phyloP scores from a whole-genome alignment of 2,888 invertebrate species.

The Deladenus siricidicola region DNA sequence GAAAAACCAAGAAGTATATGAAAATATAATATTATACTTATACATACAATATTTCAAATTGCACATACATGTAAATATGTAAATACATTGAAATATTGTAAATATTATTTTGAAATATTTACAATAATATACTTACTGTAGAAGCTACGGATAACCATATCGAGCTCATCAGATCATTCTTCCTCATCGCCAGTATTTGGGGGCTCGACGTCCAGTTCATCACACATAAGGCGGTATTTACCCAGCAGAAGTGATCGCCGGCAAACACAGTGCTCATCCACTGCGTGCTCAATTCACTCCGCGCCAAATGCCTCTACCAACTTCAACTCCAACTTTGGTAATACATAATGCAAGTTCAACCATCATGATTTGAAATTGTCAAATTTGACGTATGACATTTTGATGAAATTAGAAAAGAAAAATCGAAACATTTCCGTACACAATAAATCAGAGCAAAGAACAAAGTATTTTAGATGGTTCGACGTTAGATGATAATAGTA shows the following conservation, averaged over 20 bases:
- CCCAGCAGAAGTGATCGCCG: slow-evolving; percentile 19
- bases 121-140: not conserved
- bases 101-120: too few relatives aligned
- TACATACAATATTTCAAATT: too few relatives aligned
- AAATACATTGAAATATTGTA: too few relatives aligned
- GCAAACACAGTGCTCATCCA: slow-evolving; percentile 7
- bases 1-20: too few relatives aligned
- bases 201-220: slow-evolving; percentile 16
- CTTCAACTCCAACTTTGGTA: not conserved
- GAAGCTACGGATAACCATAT: slow-evolving; percentile 1
- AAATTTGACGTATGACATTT: not conserved
- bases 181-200: slow-evolving; percentile 17
- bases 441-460: not conserved
- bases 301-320: slow-evolving; percentile 17
- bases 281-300: slow-evolving; percentile 27
- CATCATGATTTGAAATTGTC: not conserved
- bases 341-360: not conserved
- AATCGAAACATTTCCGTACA: too few relatives aligned
- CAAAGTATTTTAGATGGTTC: not conserved
- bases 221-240: slow-evolving; percentile 22
- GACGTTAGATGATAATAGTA: not conserved
- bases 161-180: slow-evolving; percentile 16
- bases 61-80: too few relatives aligned
- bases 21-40: too few relatives aligned
- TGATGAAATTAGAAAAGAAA: too few relatives aligned